A percentile compares a stretch with the other conserved stretches of the same genome.
Conservation (phyloP, 1,140 invertebrate species). For the Leptopilina boulardi region DNA sequence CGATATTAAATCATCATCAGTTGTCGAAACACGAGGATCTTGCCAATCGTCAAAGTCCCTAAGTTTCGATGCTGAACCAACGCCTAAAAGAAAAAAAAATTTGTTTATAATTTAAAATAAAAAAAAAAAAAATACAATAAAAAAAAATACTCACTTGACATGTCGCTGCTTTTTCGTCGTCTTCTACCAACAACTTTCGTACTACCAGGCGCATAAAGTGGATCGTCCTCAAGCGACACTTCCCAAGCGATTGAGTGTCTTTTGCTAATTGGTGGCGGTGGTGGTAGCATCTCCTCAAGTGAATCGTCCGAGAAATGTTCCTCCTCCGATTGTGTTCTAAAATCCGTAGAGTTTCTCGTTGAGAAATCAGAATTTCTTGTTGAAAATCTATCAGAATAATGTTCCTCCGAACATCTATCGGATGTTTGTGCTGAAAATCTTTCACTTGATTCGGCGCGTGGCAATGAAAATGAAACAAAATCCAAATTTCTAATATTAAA, state of each 20-base stretch:
- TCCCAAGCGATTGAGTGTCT: slow-evolving; percentile 89
- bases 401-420: slow-evolving; percentile 67
- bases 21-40: slow-evolving; percentile 78
- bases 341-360: slow-evolving; percentile 72
- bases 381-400: slow-evolving; percentile 71
- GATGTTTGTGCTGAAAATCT: slow-evolving; percentile 67
- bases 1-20: slow-evolving; percentile 81
- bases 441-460: slow-evolving; percentile 68
- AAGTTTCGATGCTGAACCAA: slow-evolving; percentile 78
- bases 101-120: slow-evolving; percentile 4
- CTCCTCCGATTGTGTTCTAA: slow-evolving; percentile 78
- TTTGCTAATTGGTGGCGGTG: slow-evolving; percentile 80
- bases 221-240: slow-evolving; percentile 84
- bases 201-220: slow-evolving; percentile 83
- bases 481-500: slow-evolving; percentile 72
- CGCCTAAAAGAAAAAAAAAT: slow-evolving; percentile 73
- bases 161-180: slow-evolving; percentile 76
- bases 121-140: slow-evolving; percentile 34
- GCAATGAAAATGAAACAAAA: slow-evolving; percentile 67
- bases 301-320: slow-evolving; percentile 90
- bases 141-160: slow-evolving; percentile 73
- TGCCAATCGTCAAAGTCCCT: slow-evolving; percentile 82
- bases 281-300: slow-evolving; percentile 83
- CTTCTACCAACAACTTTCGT: slow-evolving; percentile 82
- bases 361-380: slow-evolving; percentile 72